Evolutionary conservation across 2,113 vertebrate genomes (phyloP).

Genomic region (Fukomys damarensis): DNA sequence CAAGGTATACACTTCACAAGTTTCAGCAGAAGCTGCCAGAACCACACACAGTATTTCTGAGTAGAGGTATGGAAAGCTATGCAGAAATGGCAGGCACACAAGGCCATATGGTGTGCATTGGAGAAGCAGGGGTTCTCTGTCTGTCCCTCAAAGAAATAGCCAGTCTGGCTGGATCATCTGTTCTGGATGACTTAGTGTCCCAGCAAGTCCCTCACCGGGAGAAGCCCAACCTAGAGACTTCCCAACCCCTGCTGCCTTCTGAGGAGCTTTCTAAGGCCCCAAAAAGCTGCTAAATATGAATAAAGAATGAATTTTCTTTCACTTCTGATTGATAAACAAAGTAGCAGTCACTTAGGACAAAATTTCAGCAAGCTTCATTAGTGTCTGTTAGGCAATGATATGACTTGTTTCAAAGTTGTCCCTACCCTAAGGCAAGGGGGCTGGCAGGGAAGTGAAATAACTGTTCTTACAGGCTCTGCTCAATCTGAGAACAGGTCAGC

Average conservation of each 20-base stretch:
- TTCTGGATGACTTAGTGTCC: not conserved
- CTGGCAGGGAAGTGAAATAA: not conserved
- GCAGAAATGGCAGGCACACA: not conserved
- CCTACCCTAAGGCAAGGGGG: not conserved
- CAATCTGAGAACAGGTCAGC: not conserved
- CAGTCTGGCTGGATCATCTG: not conserved
- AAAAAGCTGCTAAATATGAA: not conserved
- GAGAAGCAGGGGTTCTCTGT: not conserved
- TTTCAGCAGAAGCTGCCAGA: not conserved
- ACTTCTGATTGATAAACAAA: constrained; percentile 15
- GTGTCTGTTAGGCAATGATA: not conserved
- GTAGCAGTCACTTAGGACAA: constrained; percentile 15
- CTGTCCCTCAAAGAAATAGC: not conserved
- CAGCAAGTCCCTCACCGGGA: not conserved
- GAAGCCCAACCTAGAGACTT: not conserved
- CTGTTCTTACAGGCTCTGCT: not conserved
- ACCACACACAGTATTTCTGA: not conserved
- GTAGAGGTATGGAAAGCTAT: not conserved
- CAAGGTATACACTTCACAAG: not conserved
- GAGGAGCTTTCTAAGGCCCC: not conserved
- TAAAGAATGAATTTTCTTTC: not conserved
- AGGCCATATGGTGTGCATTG: not conserved
- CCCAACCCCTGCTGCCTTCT: not conserved
- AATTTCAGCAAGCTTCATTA: constrained; percentile 5
- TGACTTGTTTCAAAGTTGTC: not conserved